Base-by-base conservation (phyloP, 2,888 invertebrate species). In the Abrostola triplasia region DNA sequence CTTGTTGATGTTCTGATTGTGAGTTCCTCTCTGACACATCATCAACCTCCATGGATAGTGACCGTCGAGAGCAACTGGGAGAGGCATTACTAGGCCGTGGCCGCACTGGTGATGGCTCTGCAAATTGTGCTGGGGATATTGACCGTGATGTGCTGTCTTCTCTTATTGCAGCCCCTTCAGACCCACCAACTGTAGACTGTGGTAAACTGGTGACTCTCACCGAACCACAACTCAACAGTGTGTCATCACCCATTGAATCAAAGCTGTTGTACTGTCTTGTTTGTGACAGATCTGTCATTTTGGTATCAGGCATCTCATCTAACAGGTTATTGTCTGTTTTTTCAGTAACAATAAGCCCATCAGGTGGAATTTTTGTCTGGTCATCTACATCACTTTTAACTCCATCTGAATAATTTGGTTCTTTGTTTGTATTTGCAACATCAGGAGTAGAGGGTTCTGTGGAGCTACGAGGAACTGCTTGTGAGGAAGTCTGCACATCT, bases 231-330 rank as follows among this genome's bases (percentile, higher is more conserved):
- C 90, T 92, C 70, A 95, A 83, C 63, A 92, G 84, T 63, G 92
- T 88, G 38, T 94, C 93, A 69, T 95, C 93, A 77, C 93, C 93
- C 89, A 95, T 95, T 6, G 94, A 93, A 79, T 93, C 94, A 88
- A 94, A 93, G 78, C 94, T 95, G 76, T 90, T 93, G 73, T 93
- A 95, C 76, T 93, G 93, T 84, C 93, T 90, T 35, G 92, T 93
- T 79, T 95, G 93, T 69, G 95, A 92, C 67, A 95, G 83, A 80
- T 95, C 94, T 84, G 94, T 92, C 93, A 95, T 95, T 87, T 95
- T 95, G 36, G 95, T 93, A 79, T 94, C 94, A 52, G 95, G 91
- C 87, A 95, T 94, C 85, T 94, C 94, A 84, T 94, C 94, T 71
- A 95, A 76, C 67, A 95, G 86, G 83, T 90, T 95, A 80, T 86